phyloP scores from a whole-genome alignment of 2,888 invertebrate genomes.

The Polyommatus iphigenia region DNA sequence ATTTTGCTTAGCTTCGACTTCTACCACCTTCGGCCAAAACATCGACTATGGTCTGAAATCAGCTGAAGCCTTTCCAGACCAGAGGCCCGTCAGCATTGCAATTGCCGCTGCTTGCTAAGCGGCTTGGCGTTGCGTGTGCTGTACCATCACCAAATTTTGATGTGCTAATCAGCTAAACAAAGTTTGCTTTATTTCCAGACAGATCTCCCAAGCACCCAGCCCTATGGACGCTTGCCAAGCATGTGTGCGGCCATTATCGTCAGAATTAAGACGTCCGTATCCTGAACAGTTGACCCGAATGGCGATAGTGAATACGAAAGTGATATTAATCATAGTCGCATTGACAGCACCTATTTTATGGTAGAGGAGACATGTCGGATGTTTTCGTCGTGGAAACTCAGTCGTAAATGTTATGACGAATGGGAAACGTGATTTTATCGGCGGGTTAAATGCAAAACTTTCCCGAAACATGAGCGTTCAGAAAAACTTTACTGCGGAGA shows the following conservation, averaged over 20 bases:
- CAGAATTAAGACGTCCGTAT: slow-evolving; percentile 64
- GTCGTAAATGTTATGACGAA: slow-evolving; percentile 13
- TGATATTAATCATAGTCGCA: slow-evolving; percentile 55
- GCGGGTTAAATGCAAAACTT: slow-evolving; percentile 12
- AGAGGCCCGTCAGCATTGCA: not conserved
- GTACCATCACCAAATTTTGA: not conserved
- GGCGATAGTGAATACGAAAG: slow-evolving; percentile 49
- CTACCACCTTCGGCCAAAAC: too few relatives aligned
- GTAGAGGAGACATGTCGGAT: slow-evolving; percentile 21
- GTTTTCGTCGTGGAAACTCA: not conserved
- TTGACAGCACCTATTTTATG: slow-evolving; percentile 27
- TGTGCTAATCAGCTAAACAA: not conserved
- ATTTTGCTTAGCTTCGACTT: too few relatives aligned
- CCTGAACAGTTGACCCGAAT: slow-evolving; percentile 62
- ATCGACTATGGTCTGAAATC: not conserved
- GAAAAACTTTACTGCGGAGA: slow-evolving; percentile 10
- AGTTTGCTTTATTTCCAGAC: not conserved
- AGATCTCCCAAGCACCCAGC: not conserved
- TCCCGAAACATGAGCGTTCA: slow-evolving; percentile 11
- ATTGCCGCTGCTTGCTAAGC: not conserved
- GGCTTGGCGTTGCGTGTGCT: not conserved
- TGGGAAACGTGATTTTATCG: slow-evolving; percentile 22
- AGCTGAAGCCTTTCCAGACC: not conserved
- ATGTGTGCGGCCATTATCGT: slow-evolving; percentile 31
- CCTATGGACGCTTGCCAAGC: slow-evolving; percentile 1